Evolutionary conservation across 1,140 invertebrate genomes (phyloP), one percentile per base, ranked within the genome.

Genomic region (Pogonomyrmex californicus): DNA sequence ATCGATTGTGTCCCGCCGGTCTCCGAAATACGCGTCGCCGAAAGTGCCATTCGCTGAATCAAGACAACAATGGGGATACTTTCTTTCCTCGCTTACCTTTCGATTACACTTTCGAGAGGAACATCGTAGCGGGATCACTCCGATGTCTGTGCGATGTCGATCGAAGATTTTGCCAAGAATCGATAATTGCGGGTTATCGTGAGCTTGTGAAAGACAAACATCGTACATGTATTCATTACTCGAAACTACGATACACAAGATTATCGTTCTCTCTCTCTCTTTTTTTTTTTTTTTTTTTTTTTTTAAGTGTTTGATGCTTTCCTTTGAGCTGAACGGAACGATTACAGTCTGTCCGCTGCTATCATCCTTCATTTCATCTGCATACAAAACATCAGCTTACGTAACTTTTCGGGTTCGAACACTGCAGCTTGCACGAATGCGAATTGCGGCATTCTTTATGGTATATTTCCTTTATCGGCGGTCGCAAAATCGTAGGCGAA

Each of bases 1-100:
- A 63, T 91, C 87, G 90, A 91, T 91, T 91, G 85, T 90, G 68
- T 88, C 89, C 58, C 75, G 81, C 68, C 23, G 62, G 44, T 76
- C 76, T 62, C 87, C 88, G 85, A 89, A 90, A 89, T 82, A 86
- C 33, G 49, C 60, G 83, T 66, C 54, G 65, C 51, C 66, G 33
- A 87, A 63, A 88, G 70, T 87, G 56, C 68, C 86, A 56, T 71
- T 87, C 86, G 63, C 49, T 33, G n/a, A 62, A 60, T 70, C 76
- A 23, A 23, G 23, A 23, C 10, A 58, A 41, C 51, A 36, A 30
- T 70, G n/a, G 23, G 23, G 12, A 86, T 30, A 36, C 23, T 47
- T 41, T 71, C 60, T 71, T 70, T 79, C 62, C 68, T 70, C 14
- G 1, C 23, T 33, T 30, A 47, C 23, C 38, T 66, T 44, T 66